These are phyloP conservation scores for Drosophila antonietae DNA, from an alignment of 2,888 invertebrate species.

Conservation along the genomic window DNA sequence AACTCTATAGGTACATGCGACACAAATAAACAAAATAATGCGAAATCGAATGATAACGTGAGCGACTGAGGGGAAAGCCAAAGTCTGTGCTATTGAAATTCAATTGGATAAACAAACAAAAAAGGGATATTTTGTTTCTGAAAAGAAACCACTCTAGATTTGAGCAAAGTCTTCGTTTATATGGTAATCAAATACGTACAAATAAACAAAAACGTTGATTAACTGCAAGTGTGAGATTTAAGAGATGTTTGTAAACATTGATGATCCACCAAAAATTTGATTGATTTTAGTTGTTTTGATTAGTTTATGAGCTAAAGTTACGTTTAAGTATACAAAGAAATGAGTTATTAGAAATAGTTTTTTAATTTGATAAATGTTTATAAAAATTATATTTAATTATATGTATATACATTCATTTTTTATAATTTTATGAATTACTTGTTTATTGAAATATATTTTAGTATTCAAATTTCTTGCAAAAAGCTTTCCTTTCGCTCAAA, in stretches of 20 bases:
- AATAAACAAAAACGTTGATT: conserved; percentile 34
- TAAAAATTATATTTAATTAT: no score
- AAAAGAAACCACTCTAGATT: conserved; percentile 6
- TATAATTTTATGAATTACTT: no score
- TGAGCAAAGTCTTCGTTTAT: conserved; percentile 23
- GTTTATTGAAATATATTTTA: neutral
- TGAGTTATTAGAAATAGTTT: no score
- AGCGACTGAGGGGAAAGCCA: neutral
- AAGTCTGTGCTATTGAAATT: conserved; percentile 28
- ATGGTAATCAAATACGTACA: conserved; percentile 29
- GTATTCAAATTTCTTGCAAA: neutral
- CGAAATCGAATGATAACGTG: conserved; percentile 17
- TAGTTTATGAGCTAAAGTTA: neutral
- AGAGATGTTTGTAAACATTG: conserved; percentile 21
- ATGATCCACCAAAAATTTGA: neutral
- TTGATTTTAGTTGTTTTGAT: neutral
- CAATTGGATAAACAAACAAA: conserved; percentile 42
- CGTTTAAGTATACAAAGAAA: neutral
- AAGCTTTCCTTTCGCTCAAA: neutral
- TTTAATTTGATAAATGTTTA: no score
- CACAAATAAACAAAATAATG: conserved; percentile 30
- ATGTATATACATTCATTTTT: no score
- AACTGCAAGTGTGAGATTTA: conserved; percentile 2
- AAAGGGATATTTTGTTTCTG: conserved; percentile 15
- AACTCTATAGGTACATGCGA: conserved; percentile 4